Evolutionary conservation across 2,888 invertebrate species (phyloP).

Genomic region (Gerris lacustris): DNA sequence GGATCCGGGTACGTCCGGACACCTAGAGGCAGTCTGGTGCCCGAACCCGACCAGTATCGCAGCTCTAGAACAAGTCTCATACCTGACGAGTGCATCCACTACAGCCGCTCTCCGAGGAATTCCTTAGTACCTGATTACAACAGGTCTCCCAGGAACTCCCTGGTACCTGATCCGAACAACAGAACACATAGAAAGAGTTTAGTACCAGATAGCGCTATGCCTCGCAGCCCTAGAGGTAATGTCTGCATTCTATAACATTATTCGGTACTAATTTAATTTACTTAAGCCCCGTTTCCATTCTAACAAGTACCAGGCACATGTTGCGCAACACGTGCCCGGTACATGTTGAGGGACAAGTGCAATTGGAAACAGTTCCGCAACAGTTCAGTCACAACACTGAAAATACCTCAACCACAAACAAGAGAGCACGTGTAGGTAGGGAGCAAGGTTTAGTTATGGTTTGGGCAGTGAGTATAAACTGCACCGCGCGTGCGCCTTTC

Average conservation of each 20-base stretch:
- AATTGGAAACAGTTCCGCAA: too few relatives aligned
- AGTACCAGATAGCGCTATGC: conserved; percentile 38
- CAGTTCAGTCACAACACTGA: too few relatives aligned
- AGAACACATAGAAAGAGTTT: conserved; percentile 41
- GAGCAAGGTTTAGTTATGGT: too few relatives aligned
- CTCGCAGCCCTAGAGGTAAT: conserved; percentile 31
- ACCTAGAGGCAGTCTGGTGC: conserved; percentile 46
- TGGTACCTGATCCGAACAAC: conserved; percentile 33
- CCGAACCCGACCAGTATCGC: conserved; percentile 45
- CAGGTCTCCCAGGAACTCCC: conserved; percentile 37
- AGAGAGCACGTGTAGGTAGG: too few relatives aligned
- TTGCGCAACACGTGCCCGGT: too few relatives aligned
- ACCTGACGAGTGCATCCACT: conserved; percentile 37
- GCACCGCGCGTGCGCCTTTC: too few relatives aligned
- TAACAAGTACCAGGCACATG: too few relatives aligned
- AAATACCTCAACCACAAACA: too few relatives aligned
- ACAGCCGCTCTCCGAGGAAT: conserved; percentile 46
- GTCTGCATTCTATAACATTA: conserved; percentile 18
- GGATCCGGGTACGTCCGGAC: conserved; percentile 27
- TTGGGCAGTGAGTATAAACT: too few relatives aligned
- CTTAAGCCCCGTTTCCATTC: too few relatives aligned
- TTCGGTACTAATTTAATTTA: too few relatives aligned
- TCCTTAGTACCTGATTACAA: conserved; percentile 37
- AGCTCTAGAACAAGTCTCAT: conserved; percentile 47
- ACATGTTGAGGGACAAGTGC: too few relatives aligned